Evolutionary conservation across 2,113 vertebrate genomes (phyloP).

Genomic region (Zosterops japonicus): DNA sequence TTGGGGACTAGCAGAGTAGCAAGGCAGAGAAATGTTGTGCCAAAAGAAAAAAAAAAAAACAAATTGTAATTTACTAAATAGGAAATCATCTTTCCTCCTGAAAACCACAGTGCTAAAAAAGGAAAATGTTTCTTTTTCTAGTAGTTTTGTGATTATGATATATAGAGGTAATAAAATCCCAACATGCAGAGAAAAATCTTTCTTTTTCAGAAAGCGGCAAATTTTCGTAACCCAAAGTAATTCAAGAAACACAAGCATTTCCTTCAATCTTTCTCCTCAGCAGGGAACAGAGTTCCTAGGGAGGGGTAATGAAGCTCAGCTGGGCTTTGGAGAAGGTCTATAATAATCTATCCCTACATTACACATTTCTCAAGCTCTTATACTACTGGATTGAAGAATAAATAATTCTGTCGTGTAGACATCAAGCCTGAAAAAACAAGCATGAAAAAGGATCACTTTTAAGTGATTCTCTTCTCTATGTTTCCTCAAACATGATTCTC

Average conservation of each 20-base stretch:
- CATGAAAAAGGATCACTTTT: neutral
- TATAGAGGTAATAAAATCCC: constrained; percentile 34
- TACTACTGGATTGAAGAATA: neutral
- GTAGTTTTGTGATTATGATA: constrained; percentile 41
- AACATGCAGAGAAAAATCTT: neutral
- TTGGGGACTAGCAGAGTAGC: neutral
- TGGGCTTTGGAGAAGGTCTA: neutral
- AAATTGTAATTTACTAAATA: neutral
- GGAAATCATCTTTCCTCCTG: constrained; percentile 29
- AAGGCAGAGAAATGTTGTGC: neutral
- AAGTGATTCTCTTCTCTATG: neutral
- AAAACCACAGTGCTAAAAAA: constrained; percentile 23
- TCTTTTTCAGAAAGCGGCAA: constrained; percentile 21
- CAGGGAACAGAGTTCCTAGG: neutral
- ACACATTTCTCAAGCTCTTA: neutral
- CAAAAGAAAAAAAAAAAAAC: neutral
- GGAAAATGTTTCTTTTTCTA: constrained; percentile 16
- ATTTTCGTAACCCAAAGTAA: constrained; percentile 31
- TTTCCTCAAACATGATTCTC: neutral
- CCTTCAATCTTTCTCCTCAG: constrained; percentile 44
- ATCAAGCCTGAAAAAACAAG: neutral
- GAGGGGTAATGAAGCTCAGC: constrained; percentile 33
- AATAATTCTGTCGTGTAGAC: neutral
- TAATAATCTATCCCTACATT: neutral
- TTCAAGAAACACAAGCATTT: constrained; percentile 55